Conservation (phyloP, 2,113 vertebrate species). For the Triplophysa dalaica region DNA sequence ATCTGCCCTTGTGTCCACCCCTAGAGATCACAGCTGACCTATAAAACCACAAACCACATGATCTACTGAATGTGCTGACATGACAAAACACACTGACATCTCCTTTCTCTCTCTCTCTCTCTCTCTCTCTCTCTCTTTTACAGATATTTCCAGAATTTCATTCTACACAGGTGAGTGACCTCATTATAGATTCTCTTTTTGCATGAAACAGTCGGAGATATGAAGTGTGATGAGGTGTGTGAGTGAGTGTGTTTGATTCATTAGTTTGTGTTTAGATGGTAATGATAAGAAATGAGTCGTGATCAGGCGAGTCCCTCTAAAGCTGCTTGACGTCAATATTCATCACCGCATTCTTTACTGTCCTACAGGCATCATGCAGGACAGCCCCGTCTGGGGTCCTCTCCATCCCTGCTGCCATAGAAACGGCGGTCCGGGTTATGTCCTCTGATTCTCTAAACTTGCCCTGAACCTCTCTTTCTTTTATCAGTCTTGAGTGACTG, state of each 20-base stretch:
- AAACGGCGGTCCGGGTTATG: neutral
- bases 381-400: neutral
- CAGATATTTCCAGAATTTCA: slow-evolving; percentile 86
- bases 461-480: no score
- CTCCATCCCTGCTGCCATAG: neutral
- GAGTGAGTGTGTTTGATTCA: neutral
- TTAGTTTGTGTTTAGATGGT: neutral
- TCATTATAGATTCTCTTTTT: neutral
- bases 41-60: slow-evolving; percentile 47
- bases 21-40: slow-evolving; percentile 45
- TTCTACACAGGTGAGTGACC: slow-evolving; percentile 82
- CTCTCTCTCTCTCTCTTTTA: slow-evolving; percentile 33
- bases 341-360: neutral
- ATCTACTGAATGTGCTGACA: slow-evolving; percentile 43
- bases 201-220: neutral
- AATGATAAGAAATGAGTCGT: neutral
- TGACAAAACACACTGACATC: slow-evolving; percentile 50
- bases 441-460: neutral
- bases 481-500: no score
- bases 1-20: neutral
- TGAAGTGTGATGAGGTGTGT: neutral
- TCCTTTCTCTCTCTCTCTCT: slow-evolving; percentile 48
- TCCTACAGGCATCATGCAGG: neutral
- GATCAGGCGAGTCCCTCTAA: neutral
- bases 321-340: neutral